Evolutionary conservation across 2,888 invertebrate species (phyloP).

Genomic region (Keiferia lycopersicella): DNA sequence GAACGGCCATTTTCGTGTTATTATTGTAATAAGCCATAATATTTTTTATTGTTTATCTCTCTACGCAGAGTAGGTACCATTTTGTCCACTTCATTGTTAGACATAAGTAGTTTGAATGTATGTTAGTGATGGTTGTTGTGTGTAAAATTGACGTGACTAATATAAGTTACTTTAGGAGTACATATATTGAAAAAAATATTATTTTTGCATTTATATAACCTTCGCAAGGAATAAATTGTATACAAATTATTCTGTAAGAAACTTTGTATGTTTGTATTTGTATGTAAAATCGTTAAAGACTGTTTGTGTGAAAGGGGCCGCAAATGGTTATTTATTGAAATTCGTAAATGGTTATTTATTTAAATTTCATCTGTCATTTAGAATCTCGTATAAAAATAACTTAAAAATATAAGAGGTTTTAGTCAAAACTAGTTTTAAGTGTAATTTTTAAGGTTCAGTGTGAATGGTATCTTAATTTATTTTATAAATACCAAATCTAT

Average conservation of each 20-base stretch:
- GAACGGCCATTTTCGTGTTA: not conserved
- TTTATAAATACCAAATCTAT: slow-evolving; percentile 16
- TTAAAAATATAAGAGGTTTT: not conserved
- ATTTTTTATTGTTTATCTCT: not conserved
- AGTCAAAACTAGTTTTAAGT: slow-evolving; percentile 13
- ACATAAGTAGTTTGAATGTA: not conserved
- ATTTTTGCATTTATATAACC: not conserved
- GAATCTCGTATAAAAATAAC: not conserved
- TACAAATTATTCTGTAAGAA: not conserved
- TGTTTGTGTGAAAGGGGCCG: slow-evolving; percentile 12
- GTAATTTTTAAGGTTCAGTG: not conserved
- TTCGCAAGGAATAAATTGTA: not conserved
- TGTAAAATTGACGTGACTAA: not conserved
- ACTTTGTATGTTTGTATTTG: no score
- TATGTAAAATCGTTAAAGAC: not conserved
- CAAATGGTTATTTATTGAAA: not conserved
- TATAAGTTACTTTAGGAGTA: not conserved
- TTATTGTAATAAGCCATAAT: not conserved
- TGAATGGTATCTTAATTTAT: slow-evolving; percentile 1
- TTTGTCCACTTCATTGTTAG: not conserved
- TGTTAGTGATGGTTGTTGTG: not conserved
- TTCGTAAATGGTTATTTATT: slow-evolving; percentile 1
- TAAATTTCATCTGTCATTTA: slow-evolving; percentile 14
- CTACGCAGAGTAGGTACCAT: not conserved
- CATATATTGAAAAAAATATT: not conserved